A percentile compares a stretch with the other conserved stretches of the same genome.
phyloP scores from a whole-genome alignment of 2,113 vertebrate genomes.

The Puntigrus tetrazona region DNA sequence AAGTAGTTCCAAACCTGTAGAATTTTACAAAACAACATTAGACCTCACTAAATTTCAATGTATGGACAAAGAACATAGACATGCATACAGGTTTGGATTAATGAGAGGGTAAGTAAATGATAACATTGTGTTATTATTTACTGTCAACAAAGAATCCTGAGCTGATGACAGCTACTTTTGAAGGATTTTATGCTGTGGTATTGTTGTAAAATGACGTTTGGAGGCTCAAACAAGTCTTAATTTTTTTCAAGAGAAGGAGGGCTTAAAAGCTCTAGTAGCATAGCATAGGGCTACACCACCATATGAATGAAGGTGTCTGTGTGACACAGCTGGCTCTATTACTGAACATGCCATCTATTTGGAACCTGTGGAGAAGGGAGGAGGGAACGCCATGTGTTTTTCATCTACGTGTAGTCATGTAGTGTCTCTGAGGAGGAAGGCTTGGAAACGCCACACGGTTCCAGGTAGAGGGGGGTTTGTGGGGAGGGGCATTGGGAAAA shows the following conservation, averaged over 20 bases:
- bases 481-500: constrained; percentile 58
- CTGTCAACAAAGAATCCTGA: not conserved
- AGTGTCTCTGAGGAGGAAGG: constrained; percentile 73
- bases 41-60: not conserved
- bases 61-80: not conserved
- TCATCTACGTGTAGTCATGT: constrained; percentile 72
- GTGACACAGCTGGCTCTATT: constrained; percentile 63
- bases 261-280: constrained; percentile 44
- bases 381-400: constrained; percentile 74
- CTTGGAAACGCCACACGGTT: constrained; percentile 69
- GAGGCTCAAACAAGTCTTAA: not conserved
- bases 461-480: constrained; percentile 72
- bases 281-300: constrained; percentile 60
- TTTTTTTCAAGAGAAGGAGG: not conserved
- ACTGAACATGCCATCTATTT: constrained; percentile 64
- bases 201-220: constrained; percentile 21
- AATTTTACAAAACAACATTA: not conserved
- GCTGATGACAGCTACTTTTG: not conserved
- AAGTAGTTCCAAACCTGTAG: not conserved
- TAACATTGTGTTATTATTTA: no score
- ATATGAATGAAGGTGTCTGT: constrained; percentile 77
- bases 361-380: constrained; percentile 59
- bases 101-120: not conserved
- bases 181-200: not conserved
- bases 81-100: not conserved